Conservation (phyloP, 2,113 vertebrate genomes). For the Tonatia bakeri region DNA sequence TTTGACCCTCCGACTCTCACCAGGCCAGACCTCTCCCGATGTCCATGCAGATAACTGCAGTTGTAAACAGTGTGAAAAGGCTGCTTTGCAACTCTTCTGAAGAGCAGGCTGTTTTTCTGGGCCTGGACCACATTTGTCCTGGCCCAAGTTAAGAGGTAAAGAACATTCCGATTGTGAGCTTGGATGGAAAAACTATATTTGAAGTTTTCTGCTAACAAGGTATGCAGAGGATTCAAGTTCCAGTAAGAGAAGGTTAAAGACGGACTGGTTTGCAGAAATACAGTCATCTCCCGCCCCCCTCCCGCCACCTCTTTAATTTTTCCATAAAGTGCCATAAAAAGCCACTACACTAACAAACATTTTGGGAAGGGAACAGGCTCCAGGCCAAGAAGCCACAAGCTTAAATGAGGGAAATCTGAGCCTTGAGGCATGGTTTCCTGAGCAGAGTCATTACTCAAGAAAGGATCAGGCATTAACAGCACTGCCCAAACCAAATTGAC, state of each 20-base stretch:
- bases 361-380: constrained; percentile 67
- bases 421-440: constrained; percentile 39
- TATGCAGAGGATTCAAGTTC: constrained; percentile 52
- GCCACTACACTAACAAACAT: constrained; percentile 69
- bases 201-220: constrained; percentile 64
- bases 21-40: background rate
- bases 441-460: constrained; percentile 29
- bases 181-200: constrained; percentile 42
- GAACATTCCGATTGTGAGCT: constrained; percentile 58
- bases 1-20: constrained; percentile 34
- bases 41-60: background rate
- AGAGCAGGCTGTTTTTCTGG: constrained; percentile 15
- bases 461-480: background rate
- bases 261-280: constrained; percentile 24
- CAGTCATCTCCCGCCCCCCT: background rate
- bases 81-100: background rate
- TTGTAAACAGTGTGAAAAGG: background rate
- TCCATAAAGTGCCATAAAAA: constrained; percentile 72
- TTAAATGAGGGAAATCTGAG: constrained; percentile 44
- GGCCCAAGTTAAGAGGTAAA: constrained; percentile 64
- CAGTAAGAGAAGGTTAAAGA: constrained; percentile 43
- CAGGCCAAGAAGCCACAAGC: constrained; percentile 64
- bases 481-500: background rate
- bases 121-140: constrained; percentile 52
- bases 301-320: constrained; percentile 47